A percentile compares a stretch with the other conserved stretches of the same genome.
These are phyloP conservation scores for Sebastes miniatus DNA, from an alignment of 2,797 vertebrate genomes.

Conservation along the genomic window DNA sequence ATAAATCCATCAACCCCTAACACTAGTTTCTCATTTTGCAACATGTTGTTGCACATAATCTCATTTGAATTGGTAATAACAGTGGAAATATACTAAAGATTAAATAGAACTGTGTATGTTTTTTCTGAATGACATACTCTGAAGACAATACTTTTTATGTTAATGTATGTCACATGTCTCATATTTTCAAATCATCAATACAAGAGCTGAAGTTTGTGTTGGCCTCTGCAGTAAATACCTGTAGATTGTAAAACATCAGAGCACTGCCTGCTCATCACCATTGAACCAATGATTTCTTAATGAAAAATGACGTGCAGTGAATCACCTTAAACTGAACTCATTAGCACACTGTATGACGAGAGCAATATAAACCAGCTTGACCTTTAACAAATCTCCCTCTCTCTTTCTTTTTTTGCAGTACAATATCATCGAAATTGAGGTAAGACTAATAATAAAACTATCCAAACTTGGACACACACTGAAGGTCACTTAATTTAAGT, in stretches of 20 bases:
- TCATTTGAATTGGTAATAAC: not conserved
- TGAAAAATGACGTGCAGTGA: not conserved
- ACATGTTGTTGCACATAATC: not conserved
- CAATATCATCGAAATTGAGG: conserved; percentile 56
- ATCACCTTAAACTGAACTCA: not conserved
- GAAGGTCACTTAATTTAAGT: no score
- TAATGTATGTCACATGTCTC: not conserved
- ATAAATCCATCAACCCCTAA: not conserved
- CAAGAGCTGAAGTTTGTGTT: not conserved
- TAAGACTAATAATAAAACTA: conserved; percentile 30
- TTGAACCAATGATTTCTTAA: not conserved
- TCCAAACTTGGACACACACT: not conserved
- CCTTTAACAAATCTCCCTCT: no score
- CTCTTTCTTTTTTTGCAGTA: conserved; percentile 70
- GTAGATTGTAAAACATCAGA: not conserved
- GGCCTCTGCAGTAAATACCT: not conserved
- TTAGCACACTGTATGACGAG: no score
- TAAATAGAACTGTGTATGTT: not conserved
- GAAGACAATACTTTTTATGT: not conserved
- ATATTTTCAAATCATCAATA: not conserved
- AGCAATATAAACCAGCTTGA: no score
- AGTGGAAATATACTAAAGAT: not conserved
- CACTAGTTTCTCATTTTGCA: not conserved
- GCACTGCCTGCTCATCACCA: no score
- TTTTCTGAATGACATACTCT: not conserved